Percentiles rank a stretch among this genome's conserved stretches.
Conservation (phyloP, 2,113 vertebrate genomes). For the Cephalopterus ornatus region DNA sequence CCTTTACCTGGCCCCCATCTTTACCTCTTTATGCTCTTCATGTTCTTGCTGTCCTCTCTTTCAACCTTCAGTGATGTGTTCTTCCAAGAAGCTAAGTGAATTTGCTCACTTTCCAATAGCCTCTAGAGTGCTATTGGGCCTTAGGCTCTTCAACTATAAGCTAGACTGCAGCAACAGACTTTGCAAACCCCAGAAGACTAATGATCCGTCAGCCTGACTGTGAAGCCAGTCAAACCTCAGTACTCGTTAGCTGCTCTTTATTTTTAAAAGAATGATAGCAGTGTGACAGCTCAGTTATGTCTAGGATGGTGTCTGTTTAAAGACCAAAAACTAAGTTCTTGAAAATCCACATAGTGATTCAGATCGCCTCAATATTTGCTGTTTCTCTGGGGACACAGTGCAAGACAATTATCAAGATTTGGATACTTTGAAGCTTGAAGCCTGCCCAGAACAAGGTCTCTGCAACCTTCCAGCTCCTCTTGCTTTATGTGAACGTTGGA, state of each 20-base stretch:
- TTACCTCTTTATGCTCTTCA: not conserved
- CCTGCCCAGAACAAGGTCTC: not conserved
- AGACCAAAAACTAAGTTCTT: not conserved
- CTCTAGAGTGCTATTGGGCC: not conserved
- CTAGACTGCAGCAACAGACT: not conserved
- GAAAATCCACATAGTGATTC: not conserved
- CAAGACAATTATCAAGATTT: not conserved
- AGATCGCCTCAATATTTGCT: not conserved
- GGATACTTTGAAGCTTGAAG: not conserved
- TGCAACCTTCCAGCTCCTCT: not conserved
- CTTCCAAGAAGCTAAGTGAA: not conserved
- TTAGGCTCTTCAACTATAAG: accelerated
- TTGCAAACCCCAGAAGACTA: not conserved
- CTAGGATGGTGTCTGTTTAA: not conserved
- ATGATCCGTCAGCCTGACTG: not conserved
- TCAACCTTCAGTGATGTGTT: not conserved
- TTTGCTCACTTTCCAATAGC: not conserved
- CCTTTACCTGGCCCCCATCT: not conserved
- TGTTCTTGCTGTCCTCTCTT: not conserved
- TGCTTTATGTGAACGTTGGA: not conserved
- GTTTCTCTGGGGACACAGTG: not conserved
- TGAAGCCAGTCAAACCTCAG: not conserved
- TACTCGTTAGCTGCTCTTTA: not conserved
- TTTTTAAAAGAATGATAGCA: not conserved
- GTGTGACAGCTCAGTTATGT: not conserved